Base-by-base conservation (phyloP, 2,888 invertebrate species). In the Pristionchus arcanus region DNA sequence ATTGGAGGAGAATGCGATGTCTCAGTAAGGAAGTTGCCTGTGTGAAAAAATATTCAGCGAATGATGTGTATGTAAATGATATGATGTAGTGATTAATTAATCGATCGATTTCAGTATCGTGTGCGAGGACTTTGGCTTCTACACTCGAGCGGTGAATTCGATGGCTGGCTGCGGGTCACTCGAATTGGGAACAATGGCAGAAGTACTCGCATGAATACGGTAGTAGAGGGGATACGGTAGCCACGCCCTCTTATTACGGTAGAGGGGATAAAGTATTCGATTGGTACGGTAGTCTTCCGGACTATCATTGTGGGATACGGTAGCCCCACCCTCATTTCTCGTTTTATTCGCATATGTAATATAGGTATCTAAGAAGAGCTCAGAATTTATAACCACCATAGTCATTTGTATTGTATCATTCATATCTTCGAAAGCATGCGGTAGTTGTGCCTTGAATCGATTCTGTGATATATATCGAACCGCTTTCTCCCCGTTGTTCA, bases 111-210 rank as follows among this genome's bases (percentile, higher is more conserved):
- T 68, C 90, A 93, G 93, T 89, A 91, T 92, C 63, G 92, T 92
- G 16, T 91, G 91, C 16, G 91, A 92, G 85, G 92, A 93, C 71
- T 93, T 92, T 89, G 90, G 91, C 90, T 93, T 89, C 87, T 93
- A 92, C 81, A 90, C 91, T 21, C 90, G 92, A 42, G 91, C 90
- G 49, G 86, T 93, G 53, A 89, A 90, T 28, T 85, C 89, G 49
- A 92, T 92, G 93, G 91, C 91, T 21, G 90, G 90, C 53, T 93
- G 92, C 19, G 81, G 19, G 11, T 16, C 68, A 3, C 59, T 89
- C 53, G 63, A 89, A n/a, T 21, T 89, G 81, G 89, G 89, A n/a
- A 83, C 89, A 21, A 83, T 89, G 83, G 89, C 81, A 21, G 89
- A 89, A 53, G 89, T 89, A n/a, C 74, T 88, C 21, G 87, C 63